Evolutionary conservation across 2,888 invertebrate genomes (phyloP).

Genomic region (Dyspetes luteomarginatus): DNA sequence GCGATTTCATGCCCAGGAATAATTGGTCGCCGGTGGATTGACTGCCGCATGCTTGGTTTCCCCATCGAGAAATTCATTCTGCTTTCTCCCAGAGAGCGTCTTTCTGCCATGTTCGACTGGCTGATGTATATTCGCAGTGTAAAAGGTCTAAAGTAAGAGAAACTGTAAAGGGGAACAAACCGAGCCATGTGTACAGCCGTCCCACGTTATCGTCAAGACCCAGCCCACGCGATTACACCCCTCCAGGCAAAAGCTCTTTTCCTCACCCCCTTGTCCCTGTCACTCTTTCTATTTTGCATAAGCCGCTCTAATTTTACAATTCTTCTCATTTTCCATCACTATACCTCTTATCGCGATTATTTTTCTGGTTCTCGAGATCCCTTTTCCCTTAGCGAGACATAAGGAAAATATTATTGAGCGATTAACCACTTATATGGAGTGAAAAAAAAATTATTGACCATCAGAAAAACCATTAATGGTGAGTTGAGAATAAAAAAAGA

Average conservation of each 20-base stretch:
- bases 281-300: slow-evolving; percentile 55
- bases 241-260: slow-evolving; percentile 58
- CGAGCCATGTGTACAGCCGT: slow-evolving; percentile 26
- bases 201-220: slow-evolving; percentile 74
- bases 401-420: no score
- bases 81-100: background rate
- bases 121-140: slow-evolving; percentile 69
- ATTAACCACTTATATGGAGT: no score
- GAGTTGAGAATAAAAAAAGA: no score
- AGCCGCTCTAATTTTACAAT: no score
- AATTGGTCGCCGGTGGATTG: slow-evolving; percentile 56
- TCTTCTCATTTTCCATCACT: no score
- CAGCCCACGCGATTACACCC: slow-evolving; percentile 74
- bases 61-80: slow-evolving; percentile 64
- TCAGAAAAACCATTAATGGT: no score
- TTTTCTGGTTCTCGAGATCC: no score
- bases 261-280: slow-evolving; percentile 19
- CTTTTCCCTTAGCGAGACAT: no score
- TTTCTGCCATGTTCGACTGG: slow-evolving; percentile 44
- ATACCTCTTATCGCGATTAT: no score
- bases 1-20: slow-evolving; percentile 62
- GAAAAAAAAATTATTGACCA: no score
- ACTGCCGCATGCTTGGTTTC: slow-evolving; percentile 12
- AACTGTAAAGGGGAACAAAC: slow-evolving; percentile 9
- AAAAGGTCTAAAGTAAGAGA: slow-evolving; percentile 63